Evolutionary conservation across 1,140 invertebrate species (phyloP), one percentile per base, ranked within the genome.

Genomic region (Caenorhabditis elegans): DNA sequence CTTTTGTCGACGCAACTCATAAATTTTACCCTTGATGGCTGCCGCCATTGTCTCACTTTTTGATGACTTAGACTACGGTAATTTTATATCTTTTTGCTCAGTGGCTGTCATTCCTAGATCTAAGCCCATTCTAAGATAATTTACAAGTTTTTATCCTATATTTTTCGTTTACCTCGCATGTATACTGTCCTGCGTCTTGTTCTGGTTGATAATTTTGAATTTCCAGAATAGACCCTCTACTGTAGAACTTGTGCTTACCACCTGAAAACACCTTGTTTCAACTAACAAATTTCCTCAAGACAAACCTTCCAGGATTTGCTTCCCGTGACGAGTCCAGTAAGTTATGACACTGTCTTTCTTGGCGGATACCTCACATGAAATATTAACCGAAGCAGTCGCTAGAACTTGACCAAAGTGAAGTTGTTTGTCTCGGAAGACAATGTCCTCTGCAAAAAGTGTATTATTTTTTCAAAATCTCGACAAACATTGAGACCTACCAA

Each of bases 341-440:
- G 60, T 70, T 8, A 70, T 70, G 15, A 70, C 60, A 39, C 60
- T 70, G 17, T 22, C 60, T 39, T 70, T 70, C 19, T 70, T 70
- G 19, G 60, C 60, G 22, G 78, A 43, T 19, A 79, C 78, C 22
- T 79, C 51, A 19, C 78, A 79, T 0, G 78, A 79, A 0, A 79
- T 79, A 22, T 79, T 79, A 17, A 79, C 78, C 13, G 78, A 53
- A 43, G 78, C 78, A 34, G 78, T 79, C 10, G 78, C 51, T 36
- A 79, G 51, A 70, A 79, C 55, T 22, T 48, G 34, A 3, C 78
- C 78, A 51, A 55, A 43, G 10, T 48, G 39, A 26, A 43, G 51
- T 48, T 39, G 36, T n/a, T 79, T 79, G 39, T 79, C 78, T 28
- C 51, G 31, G 55, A 79, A 79, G 26, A 60, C 51, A 43, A 60